Evolutionary conservation across 1,140 invertebrate genomes (phyloP), one percentile per base, ranked within the genome.

Genomic region (Chionoecetes opilio): DNA sequence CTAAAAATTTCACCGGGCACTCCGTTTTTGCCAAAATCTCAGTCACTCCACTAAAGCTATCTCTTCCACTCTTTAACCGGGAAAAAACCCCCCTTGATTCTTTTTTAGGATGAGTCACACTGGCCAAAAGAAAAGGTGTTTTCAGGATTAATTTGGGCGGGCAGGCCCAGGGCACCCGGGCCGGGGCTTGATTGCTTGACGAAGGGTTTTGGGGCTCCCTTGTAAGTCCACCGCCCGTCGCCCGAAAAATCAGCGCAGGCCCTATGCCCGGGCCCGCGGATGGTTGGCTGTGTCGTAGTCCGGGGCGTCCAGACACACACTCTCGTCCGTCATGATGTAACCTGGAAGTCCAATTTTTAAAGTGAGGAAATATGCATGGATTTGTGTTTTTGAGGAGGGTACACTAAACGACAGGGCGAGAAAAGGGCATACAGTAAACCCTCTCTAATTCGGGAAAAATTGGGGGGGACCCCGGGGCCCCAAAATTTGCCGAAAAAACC

Each of bases 271-370:
- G 5, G 98, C 98, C 96, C 97, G 97, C 2, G 97, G 97, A 29
- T 97, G 97, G 29, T 92, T 95, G n/a, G 97, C 96, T 38, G 97
- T 94, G 34, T 96, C 96, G 38, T 96, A 97, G 92, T 98, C 98
- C 0, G 98, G 97, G 31, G 97, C 97, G 96, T 98, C 98, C 46
- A 98, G 97, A 96, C 98, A 98, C 3, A 98, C 97, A 8, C 98
- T 98, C 96, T 98, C 98, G 96, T 98, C 98, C 0, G 98, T 98
- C 98, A 98, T 98, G 91, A 98, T 97, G 37, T 97, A 97, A 0
- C 98, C 98, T 94, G 86, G 0, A 9, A 85, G 32, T 31, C 32
- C 3, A 89, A n/a, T 37, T 11, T 46, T 17, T 29, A n/a, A 9
- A n/a, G 37, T 34, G 86, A 37, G 35, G n/a, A n/a, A n/a, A n/a